Percentiles rank a stretch among this genome's conserved stretches.
Conservation (phyloP, 1,140 invertebrate genomes). For the Lysiphlebus fabarum region DNA sequence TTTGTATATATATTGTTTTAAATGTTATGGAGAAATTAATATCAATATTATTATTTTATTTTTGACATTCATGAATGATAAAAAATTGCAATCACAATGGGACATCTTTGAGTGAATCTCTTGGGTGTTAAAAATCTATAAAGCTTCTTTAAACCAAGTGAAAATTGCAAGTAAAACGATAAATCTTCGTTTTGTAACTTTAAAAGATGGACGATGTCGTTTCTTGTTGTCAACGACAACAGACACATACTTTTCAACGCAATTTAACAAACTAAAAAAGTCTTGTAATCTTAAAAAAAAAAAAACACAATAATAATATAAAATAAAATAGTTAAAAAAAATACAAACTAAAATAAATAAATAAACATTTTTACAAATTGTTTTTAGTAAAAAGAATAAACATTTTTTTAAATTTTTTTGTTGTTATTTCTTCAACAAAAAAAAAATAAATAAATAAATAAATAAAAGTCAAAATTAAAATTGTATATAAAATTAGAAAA, state of each 20-base stretch:
- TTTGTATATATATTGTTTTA: neutral
- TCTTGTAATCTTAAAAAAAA: too few relatives aligned
- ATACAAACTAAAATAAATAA: too few relatives aligned
- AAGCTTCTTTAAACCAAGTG: slow-evolving; percentile 15
- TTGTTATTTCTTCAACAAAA: too few relatives aligned
- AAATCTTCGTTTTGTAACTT: slow-evolving; percentile 23
- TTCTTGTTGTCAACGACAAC: slow-evolving; percentile 12
- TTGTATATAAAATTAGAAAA: too few relatives aligned
- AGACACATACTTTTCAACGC: neutral
- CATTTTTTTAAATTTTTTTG: too few relatives aligned
- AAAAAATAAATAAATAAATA: too few relatives aligned
- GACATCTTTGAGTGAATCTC: slow-evolving; percentile 9
- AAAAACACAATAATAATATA: too few relatives aligned
- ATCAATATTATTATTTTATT: neutral
- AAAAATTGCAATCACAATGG: slow-evolving; percentile 9
- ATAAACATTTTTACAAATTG: too few relatives aligned
- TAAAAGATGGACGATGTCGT: slow-evolving; percentile 18
- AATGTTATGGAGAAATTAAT: neutral
- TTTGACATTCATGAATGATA: neutral
- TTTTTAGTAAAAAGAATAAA: too few relatives aligned
- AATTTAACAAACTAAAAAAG: too few relatives aligned
- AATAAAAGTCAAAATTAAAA: too few relatives aligned
- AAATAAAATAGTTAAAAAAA: too few relatives aligned
- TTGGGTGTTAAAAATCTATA: slow-evolving; percentile 12
- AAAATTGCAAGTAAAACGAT: slow-evolving; percentile 22